Evolutionary conservation across 2,888 invertebrate species (phyloP).

Genomic region (Acleris holmiana): DNA sequence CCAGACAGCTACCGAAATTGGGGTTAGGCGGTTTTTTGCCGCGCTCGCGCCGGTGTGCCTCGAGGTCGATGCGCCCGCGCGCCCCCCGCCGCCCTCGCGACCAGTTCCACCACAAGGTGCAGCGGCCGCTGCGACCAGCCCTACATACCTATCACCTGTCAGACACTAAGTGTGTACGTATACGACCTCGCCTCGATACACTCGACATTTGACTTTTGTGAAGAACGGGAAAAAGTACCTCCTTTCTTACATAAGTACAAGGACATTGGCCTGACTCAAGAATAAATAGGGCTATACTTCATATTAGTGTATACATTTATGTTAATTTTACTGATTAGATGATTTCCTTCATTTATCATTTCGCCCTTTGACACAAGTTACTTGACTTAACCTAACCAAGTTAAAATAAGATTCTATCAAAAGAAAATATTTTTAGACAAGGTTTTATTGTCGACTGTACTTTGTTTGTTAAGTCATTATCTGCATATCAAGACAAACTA

Average conservation of each 20-base stretch:
- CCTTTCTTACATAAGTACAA: too few relatives aligned
- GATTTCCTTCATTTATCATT: too few relatives aligned
- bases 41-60: slow-evolving; percentile 63
- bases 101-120: slow-evolving; percentile 81
- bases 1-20: slow-evolving; percentile 80
- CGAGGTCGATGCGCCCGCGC: slow-evolving; percentile 75
- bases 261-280: too few relatives aligned
- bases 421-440: too few relatives aligned
- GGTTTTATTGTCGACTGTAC: too few relatives aligned
- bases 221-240: slow-evolving; percentile 43
- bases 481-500: too few relatives aligned
- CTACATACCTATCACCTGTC: slow-evolving; percentile 82
- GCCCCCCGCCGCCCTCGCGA: slow-evolving; percentile 56
- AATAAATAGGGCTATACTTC: not conserved
- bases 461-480: too few relatives aligned
- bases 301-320: too few relatives aligned
- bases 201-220: slow-evolving; percentile 51
- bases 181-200: slow-evolving; percentile 48
- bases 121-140: slow-evolving; percentile 73
- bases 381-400: too few relatives aligned
- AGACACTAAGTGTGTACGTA: slow-evolving; percentile 75
- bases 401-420: too few relatives aligned
- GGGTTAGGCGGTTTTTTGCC: slow-evolving; percentile 77
- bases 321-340: too few relatives aligned
- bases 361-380: too few relatives aligned